Evolutionary conservation across 2,888 invertebrate species (phyloP).

Genomic region (Cheilosia scutellata): DNA sequence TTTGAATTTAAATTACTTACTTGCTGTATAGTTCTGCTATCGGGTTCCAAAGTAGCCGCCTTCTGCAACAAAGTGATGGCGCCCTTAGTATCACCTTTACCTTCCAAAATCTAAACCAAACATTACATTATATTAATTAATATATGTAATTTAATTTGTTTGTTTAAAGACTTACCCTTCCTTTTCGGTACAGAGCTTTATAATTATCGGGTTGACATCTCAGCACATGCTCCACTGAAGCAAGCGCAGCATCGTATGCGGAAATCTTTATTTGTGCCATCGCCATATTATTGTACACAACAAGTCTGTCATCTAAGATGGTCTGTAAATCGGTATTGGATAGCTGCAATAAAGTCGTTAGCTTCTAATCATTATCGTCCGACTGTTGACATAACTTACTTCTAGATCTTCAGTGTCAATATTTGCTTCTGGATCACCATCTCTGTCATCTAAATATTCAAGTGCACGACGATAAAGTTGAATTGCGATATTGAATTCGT

Average conservation of each 20-base stretch:
- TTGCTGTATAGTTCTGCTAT: conserved; percentile 86
- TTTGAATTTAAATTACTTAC: conserved; percentile 62
- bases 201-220: conserved; percentile 94
- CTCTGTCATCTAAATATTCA: conserved; percentile 91
- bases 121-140: conserved; percentile 14
- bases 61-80: conserved; percentile 88
- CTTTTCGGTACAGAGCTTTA: conserved; percentile 95
- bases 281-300: conserved; percentile 96
- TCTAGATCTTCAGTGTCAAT: conserved; percentile 84
- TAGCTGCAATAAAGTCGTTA: conserved; percentile 79
- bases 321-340: conserved; percentile 87
- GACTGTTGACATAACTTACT: conserved; percentile 68
- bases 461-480: conserved; percentile 94
- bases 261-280: conserved; percentile 95
- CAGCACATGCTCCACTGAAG: conserved; percentile 93
- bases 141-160: neutral
- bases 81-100: conserved; percentile 88
- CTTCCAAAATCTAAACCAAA: conserved; percentile 86
- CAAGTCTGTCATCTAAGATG: conserved; percentile 91
- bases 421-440: conserved; percentile 87
- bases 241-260: conserved; percentile 92
- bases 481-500: conserved; percentile 92
- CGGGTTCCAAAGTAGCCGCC: conserved; percentile 88
- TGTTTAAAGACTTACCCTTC: conserved; percentile 85
- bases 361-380: too few species aligned